Conservation (phyloP, 2,113 vertebrate species). For the Eolophus roseicapilla region DNA sequence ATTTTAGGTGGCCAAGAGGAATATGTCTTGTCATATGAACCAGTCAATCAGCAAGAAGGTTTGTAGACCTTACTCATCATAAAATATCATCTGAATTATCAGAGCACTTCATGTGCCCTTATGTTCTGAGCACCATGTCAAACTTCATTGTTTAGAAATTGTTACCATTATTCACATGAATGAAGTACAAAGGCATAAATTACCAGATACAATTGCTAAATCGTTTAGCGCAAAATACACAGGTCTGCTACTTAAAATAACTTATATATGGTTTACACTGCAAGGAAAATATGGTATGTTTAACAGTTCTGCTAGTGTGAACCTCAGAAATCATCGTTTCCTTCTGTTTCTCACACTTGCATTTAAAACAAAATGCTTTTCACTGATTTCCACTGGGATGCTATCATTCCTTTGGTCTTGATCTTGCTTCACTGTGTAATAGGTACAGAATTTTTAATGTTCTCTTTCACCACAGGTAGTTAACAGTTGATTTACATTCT, state of each 20-base stretch:
- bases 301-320: not conserved
- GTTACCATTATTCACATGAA: not conserved
- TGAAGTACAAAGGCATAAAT: not conserved
- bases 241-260: not conserved
- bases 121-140: not conserved
- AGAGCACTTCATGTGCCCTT: not conserved
- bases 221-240: not conserved
- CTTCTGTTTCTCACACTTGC: not conserved
- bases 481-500: not conserved
- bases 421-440: not conserved
- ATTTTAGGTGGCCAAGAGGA: slow-evolving; percentile 93
- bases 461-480: not conserved
- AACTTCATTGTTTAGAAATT: not conserved
- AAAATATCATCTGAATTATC: not conserved
- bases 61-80: slow-evolving; percentile 40
- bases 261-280: not conserved
- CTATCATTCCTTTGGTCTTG: not conserved
- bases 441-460: not conserved
- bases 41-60: slow-evolving; percentile 96
- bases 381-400: not conserved
- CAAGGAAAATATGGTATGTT: not conserved
- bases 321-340: not conserved
- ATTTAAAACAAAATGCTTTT: not conserved
- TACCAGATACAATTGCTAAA: not conserved
- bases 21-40: slow-evolving; percentile 93